A percentile compares a stretch with the other conserved stretches of the same genome.
Conservation (phyloP, 35 echinoderm and acorn worm species). For the Apostichopus japonicus region DNA sequence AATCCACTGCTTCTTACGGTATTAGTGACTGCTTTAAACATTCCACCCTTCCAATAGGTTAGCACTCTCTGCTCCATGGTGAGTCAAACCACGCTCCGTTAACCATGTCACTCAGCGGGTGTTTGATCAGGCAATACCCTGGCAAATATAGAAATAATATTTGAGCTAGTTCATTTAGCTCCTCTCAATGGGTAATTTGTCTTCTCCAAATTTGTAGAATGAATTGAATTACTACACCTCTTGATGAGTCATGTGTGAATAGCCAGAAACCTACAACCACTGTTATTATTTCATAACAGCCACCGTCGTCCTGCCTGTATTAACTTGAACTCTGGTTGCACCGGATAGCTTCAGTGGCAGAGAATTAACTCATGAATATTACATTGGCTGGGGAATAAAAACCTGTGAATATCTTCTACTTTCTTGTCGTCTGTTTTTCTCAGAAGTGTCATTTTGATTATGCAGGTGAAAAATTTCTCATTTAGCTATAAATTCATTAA, state of each 20-base stretch:
- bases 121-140: constrained; percentile 28
- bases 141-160: constrained; percentile 27
- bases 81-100: neutral
- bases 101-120: neutral
- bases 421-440: neutral
- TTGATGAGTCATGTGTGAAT: constrained; percentile 12
- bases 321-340: constrained; percentile 3
- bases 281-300: neutral
- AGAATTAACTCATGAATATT: neutral
- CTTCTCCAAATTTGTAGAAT: neutral
- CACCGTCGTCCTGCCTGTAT: neutral
- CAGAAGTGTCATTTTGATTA: neutral
- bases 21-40: neutral
- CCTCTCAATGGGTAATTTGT: constrained; percentile 33
- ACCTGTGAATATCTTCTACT: neutral
- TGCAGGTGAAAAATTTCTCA: neutral
- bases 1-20: neutral
- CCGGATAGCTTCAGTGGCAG: neutral
- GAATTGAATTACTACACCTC: constrained; percentile 22
- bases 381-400: neutral
- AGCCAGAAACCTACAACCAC: constrained; percentile 1
- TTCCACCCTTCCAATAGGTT: neutral
- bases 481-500: constrained; percentile 2
- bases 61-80: neutral
- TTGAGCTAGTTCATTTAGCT: constrained; percentile 25